Percentiles rank a stretch among this genome's conserved stretches.
Evolutionary conservation across 2,888 invertebrate genomes (phyloP).

Genomic region (Agriopis aurantiaria): DNA sequence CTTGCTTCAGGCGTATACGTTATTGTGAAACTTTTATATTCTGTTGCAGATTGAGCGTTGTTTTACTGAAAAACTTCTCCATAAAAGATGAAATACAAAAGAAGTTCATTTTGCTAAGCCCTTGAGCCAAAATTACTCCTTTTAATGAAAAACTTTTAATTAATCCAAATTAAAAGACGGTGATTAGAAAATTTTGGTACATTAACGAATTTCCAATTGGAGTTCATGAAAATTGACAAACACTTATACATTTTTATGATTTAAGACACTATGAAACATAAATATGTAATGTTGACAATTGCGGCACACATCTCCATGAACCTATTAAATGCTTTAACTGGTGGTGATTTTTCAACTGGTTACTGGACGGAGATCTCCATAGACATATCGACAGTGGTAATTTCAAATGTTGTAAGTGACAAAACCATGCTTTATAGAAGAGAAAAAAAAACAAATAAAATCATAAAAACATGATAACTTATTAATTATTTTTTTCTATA

Average conservation of each 20-base stretch:
- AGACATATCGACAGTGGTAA: too few species aligned
- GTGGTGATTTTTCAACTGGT: too few species aligned
- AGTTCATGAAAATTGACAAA: not conserved
- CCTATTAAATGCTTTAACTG: too few species aligned
- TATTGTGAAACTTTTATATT: constrained; percentile 85
- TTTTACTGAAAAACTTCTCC: constrained; percentile 83
- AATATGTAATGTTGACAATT: not conserved
- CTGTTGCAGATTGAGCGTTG: constrained; percentile 81
- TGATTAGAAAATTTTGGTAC: constrained; percentile 39
- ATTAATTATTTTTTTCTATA: too few species aligned
- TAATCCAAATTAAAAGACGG: constrained; percentile 77
- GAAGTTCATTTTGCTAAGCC: constrained; percentile 78
- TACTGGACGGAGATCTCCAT: too few species aligned
- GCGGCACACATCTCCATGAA: too few species aligned
- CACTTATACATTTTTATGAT: not conserved
- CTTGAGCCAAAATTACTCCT: constrained; percentile 78
- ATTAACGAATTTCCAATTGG: not conserved
- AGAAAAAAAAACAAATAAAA: too few species aligned
- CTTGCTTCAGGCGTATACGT: constrained; percentile 80
- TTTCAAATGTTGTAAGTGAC: too few species aligned
- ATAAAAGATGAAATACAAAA: constrained; percentile 82
- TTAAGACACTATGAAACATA: not conserved
- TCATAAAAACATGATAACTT: too few species aligned
- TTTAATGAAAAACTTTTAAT: constrained; percentile 82
- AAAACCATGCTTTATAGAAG: too few species aligned